Base-by-base conservation (phyloP, 2,797 vertebrate species). In the Meda fulgida region DNA sequence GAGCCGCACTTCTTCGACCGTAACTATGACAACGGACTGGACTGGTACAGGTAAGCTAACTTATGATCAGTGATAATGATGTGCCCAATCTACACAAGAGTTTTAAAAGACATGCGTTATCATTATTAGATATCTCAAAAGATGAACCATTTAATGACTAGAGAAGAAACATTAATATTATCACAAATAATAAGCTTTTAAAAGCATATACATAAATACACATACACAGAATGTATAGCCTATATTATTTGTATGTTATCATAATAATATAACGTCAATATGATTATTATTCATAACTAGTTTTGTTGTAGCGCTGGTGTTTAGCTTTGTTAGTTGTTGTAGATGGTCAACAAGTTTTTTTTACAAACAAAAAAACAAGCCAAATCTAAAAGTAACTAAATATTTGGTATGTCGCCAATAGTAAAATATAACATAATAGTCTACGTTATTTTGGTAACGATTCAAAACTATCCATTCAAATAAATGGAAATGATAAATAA, bases 1-100 rank as follows among this genome's bases (percentile, higher is more conserved):
- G 97, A 99, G 88, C 97, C 97, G 79, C 97, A 99, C 92, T 98
- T 98, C 92, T 99, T 98, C 92, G 97, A 98, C 92, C 95, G 97
- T 89, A 96, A 97, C 95, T 99, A 97, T 78, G 94, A 95, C 81
- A 95, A 95, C 91, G 96, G 96, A 13, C 93, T 97, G 90, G 94
- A 93, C 90, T 96, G 96, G 96, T 97, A 97, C 96, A 96, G 96
- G 96, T 97, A 88, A 80, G 71, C n/a, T 60, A 7, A 18, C 34
- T 26, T 38, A 38, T 69, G 34, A 69, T 40, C 51, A 16, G 36
- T 38, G n/a, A 18, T 77, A 16, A 58, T 18, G 21, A 77, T 38
- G 21, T 38, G 11, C 19, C 11, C 21, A n/a, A 13, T 53, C 10
- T 11, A 73, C 48, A 18, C 31, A n/a, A 38, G 11, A 55, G 21